Percentiles rank a stretch among this genome's conserved stretches.
phyloP scores from a whole-genome alignment of 2,888 invertebrate genomes.

The Cataglyphis rosenhaueri region DNA sequence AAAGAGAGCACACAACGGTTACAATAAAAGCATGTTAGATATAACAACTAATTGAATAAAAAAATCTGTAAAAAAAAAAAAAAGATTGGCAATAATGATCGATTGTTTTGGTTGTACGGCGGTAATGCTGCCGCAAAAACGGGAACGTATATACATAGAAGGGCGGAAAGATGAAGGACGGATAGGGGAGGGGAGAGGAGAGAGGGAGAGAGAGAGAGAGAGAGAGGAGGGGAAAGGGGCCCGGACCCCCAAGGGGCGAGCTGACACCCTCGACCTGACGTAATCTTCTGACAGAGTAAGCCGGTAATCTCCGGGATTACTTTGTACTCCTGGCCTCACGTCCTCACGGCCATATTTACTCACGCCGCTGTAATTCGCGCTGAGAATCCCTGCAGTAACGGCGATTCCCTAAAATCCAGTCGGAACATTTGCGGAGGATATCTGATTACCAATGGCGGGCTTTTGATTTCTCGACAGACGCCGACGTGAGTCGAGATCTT shows the following conservation, averaged over 20 bases:
- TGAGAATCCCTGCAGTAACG: slow-evolving; percentile 74
- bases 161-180: background rate
- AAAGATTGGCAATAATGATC: slow-evolving; percentile 49
- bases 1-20: background rate
- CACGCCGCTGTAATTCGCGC: slow-evolving; percentile 75
- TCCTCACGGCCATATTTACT: slow-evolving; percentile 78
- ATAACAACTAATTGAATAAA: slow-evolving; percentile 10
- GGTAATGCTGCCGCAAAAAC: background rate
- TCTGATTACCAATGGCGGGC: slow-evolving; percentile 62
- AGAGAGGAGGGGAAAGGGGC: slow-evolving; percentile 67
- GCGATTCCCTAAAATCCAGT: slow-evolving; percentile 73
- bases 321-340: slow-evolving; percentile 76
- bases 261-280: slow-evolving; percentile 85
- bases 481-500: background rate
- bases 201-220: too few species aligned
- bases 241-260: slow-evolving; percentile 78
- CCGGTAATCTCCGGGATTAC: slow-evolving; percentile 84
- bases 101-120: slow-evolving; percentile 60
- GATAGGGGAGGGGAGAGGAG: too few species aligned
- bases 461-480: slow-evolving; percentile 55
- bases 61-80: background rate
- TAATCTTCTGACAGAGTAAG: slow-evolving; percentile 85
- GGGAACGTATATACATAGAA: background rate
- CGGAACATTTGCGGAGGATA: slow-evolving; percentile 70
- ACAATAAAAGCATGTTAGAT: slow-evolving; percentile 17